These are phyloP conservation scores for Dissostichus mawsoni DNA, from an alignment of 2,113 vertebrate species.

Conservation along the genomic window DNA sequence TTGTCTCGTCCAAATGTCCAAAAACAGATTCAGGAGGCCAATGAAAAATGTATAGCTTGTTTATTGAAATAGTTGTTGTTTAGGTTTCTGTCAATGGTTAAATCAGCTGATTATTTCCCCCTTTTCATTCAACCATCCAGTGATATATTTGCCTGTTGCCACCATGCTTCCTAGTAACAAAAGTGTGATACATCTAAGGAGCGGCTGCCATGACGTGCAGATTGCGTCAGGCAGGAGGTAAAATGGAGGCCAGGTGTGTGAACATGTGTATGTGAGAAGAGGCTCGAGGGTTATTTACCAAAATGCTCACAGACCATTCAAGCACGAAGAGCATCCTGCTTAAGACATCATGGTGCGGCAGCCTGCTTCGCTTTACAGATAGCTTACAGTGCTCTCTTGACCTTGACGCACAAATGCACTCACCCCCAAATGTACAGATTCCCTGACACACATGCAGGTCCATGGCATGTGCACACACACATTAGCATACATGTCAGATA, in stretches of 20 bases:
- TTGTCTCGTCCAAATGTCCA: not conserved
- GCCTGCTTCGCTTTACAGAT: slow-evolving; percentile 24
- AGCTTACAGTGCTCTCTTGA: slow-evolving; percentile 19
- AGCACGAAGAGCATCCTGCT: slow-evolving; percentile 28
- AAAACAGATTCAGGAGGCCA: not conserved
- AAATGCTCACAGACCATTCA: slow-evolving; percentile 69
- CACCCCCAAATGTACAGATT: not conserved
- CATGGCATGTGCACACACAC: slow-evolving; percentile 12
- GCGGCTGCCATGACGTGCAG: slow-evolving; percentile 33
- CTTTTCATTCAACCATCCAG: not conserved
- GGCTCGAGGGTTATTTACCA: slow-evolving; percentile 55
- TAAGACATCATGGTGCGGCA: slow-evolving; percentile 19
- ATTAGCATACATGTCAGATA: slow-evolving; percentile 49
- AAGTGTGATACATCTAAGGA: slow-evolving; percentile 6
- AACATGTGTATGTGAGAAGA: slow-evolving; percentile 14
- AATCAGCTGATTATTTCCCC: not conserved
- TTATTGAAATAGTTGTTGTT: not conserved
- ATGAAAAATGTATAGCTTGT: too few relatives aligned
- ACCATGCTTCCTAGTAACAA: not conserved
- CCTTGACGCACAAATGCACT: slow-evolving; percentile 2
- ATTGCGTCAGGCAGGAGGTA: slow-evolving; percentile 50
- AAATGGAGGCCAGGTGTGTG: slow-evolving; percentile 76
- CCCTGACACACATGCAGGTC: not conserved
- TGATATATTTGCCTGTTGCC: not conserved
- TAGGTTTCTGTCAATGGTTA: too few relatives aligned